These are phyloP conservation scores for Monodelphis domestica DNA, from an alignment of 2,797 vertebrate genomes.

Conservation along the genomic window DNA sequence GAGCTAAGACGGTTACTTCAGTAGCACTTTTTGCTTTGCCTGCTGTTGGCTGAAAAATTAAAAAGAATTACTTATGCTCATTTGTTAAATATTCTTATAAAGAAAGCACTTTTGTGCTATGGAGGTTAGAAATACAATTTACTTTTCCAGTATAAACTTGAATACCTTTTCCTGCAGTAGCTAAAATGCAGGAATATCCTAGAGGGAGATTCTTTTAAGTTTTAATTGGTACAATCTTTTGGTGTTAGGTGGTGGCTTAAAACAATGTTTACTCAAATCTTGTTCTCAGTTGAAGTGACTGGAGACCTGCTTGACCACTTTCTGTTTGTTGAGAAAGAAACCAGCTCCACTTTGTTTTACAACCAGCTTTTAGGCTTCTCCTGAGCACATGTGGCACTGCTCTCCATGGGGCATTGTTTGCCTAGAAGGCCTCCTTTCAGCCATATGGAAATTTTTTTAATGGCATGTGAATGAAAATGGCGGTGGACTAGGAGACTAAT, in stretches of 20 bases:
- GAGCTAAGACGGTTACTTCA: slow-evolving; percentile 40
- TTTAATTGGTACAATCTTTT: slow-evolving; percentile 67
- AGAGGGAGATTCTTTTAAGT: slow-evolving; percentile 73
- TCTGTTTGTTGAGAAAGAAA: slow-evolving; percentile 86
- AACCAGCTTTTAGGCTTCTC: slow-evolving; percentile 79
- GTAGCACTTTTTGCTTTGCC: slow-evolving; percentile 22
- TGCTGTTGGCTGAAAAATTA: slow-evolving; percentile 39
- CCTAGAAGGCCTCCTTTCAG: slow-evolving; percentile 70
- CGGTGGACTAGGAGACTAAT: slow-evolving; percentile 42
- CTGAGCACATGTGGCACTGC: slow-evolving; percentile 84
- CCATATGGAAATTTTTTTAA: slow-evolving; percentile 76
- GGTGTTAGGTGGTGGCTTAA: slow-evolving; percentile 53
- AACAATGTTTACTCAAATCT: slow-evolving; percentile 78
- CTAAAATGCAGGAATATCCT: slow-evolving; percentile 47
- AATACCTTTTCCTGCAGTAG: slow-evolving; percentile 53
- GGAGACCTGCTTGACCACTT: slow-evolving; percentile 84
- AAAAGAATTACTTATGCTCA: slow-evolving; percentile 38
- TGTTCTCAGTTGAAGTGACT: slow-evolving; percentile 63
- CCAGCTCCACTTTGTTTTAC: slow-evolving; percentile 86
- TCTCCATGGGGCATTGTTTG: slow-evolving; percentile 82
- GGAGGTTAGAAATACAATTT: slow-evolving; percentile 57
- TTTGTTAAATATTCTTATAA: slow-evolving; percentile 56
- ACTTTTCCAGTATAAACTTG: slow-evolving; percentile 35
- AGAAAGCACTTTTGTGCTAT: not conserved
- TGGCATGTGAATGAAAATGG: slow-evolving; percentile 11